These are phyloP conservation scores for Otolemur garnettii DNA, from an alignment of 2,113 vertebrate genomes.

Conservation along the genomic window DNA sequence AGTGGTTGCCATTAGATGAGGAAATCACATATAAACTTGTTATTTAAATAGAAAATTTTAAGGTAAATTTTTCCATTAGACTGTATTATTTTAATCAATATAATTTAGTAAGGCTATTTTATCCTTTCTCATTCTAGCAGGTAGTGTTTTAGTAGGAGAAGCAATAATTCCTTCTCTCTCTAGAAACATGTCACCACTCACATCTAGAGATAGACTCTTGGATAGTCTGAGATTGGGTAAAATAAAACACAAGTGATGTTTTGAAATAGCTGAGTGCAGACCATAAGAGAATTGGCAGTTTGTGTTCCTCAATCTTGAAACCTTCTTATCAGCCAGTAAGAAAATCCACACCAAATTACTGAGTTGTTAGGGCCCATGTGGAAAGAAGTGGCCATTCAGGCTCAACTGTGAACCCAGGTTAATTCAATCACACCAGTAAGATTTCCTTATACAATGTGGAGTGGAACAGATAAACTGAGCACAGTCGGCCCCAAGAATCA, in stretches of 20 bases:
- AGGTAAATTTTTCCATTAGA: neutral
- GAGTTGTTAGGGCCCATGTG: neutral
- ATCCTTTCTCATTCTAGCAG: neutral
- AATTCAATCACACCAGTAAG: neutral
- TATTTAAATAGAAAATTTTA: neutral
- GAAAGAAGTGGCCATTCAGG: neutral
- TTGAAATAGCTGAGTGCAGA: neutral
- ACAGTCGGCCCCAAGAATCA: neutral
- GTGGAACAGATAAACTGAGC: neutral
- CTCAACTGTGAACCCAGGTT: neutral
- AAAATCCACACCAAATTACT: accelerated
- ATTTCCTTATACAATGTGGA: neutral
- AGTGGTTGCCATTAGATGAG: neutral
- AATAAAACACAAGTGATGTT: neutral
- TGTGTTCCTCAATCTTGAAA: neutral
- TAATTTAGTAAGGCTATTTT: neutral
- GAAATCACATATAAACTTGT: neutral
- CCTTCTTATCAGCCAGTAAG: neutral
- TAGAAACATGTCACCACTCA: neutral
- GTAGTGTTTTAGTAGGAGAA: neutral
- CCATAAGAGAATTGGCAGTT: neutral
- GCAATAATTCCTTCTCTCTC: neutral
- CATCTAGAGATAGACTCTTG: neutral
- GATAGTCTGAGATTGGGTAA: neutral
- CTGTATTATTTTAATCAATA: neutral